Base-by-base conservation (phyloP, 2,797 vertebrate species). In the Eutrigla gurnardus region DNA sequence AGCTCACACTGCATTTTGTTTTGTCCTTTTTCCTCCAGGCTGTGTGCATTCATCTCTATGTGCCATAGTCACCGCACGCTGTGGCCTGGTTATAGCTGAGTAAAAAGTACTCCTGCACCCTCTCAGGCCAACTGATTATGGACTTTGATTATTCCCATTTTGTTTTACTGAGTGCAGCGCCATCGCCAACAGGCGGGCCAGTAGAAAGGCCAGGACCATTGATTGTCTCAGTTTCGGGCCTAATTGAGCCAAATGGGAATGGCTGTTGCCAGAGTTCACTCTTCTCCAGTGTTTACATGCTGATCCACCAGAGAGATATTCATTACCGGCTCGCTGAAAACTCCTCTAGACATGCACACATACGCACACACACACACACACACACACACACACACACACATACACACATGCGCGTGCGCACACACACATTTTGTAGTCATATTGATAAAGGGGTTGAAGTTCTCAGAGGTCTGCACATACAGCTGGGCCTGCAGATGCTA, bases 181-280 rank as follows among this genome's bases (percentile, higher is more conserved):
- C 43, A 45, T 76, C 70, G 91, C 93, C 94, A 91, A 90, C 90
- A 91, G 88, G 85, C 89, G 35, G 86, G 75, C 85, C 84, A 33
- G 80, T 88, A 93, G 90, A 92, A 92, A 94, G 91, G 91, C 91
- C 89, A 90, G 85, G 77, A 47, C 89, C 90, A 91, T 89, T 90
- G 91, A 94, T 92, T 93, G 91, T 94, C 88, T 93, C 89, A 83
- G 87, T 94, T 94, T 94, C 89, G 49, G 91, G 82, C 88, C 89
- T 96, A 95, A 95, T 95, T 96, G 94, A 95, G 93, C 94, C 95
- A 95, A 95, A 95, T 94, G 94, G 95, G 95, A 96, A 90, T 88
- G 90, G 77, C 82, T 84, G 84, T 90, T 93, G 94, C 93, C 94
- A 95, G 93, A 92, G 93, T 95, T 95, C 91, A 92, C 78, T 90